Evolutionary conservation across 2,113 vertebrate genomes (phyloP).

Genomic region (Rhizomys pruinosus): DNA sequence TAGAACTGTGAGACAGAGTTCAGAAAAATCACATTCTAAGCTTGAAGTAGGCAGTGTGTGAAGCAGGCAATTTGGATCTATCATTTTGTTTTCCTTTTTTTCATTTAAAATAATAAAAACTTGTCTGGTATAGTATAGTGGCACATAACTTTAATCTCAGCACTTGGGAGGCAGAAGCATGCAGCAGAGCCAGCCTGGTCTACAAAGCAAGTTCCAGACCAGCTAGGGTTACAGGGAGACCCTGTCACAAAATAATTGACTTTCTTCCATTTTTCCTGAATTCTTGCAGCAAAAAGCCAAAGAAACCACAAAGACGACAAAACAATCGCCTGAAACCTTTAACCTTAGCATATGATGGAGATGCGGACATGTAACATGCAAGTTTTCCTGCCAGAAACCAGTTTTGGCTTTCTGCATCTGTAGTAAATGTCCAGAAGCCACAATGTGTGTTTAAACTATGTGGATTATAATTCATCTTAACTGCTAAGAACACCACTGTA

Average conservation of each 20-base stretch:
- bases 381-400: conserved; percentile 59
- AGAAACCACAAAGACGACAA: conserved; percentile 97
- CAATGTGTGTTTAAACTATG: conserved; percentile 75
- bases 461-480: conserved; percentile 72
- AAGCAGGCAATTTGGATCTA: background rate
- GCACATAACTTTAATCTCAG: too few species aligned
- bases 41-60: background rate
- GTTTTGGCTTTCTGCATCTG: conserved; percentile 72
- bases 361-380: conserved; percentile 94
- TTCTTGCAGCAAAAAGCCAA: conserved; percentile 97
- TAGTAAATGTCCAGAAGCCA: conserved; percentile 73
- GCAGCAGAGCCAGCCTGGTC: too few species aligned
- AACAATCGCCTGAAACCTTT: conserved; percentile 98
- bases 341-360: conserved; percentile 98
- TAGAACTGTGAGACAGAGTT: background rate
- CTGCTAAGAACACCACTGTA: conserved; percentile 74
- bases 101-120: background rate
- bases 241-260: background rate
- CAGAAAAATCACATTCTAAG: conserved; percentile 3
- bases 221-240: too few species aligned
- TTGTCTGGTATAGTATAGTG: too few species aligned
- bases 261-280: conserved; percentile 67
- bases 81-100: background rate
- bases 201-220: too few species aligned
- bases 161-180: too few species aligned